Evolutionary conservation across 2,113 vertebrate species (phyloP).

Genomic region (Platichthys stellatus): DNA sequence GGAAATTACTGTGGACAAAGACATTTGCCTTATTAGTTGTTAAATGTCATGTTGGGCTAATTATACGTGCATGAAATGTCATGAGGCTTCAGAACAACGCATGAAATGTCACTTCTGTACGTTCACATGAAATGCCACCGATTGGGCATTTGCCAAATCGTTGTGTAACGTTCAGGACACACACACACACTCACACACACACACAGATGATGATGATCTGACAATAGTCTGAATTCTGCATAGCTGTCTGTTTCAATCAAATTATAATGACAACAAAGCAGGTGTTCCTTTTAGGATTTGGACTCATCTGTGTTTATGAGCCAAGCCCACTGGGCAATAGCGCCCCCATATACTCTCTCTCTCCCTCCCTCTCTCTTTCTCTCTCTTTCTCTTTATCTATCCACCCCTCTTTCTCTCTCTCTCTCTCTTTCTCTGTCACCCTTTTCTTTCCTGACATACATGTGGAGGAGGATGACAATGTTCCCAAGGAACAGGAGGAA

Average conservation of each 20-base stretch:
- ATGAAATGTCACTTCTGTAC: constrained; percentile 66
- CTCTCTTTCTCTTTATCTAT: not conserved
- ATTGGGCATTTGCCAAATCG: constrained; percentile 23
- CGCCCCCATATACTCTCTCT: not conserved
- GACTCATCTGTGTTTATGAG: constrained; percentile 46
- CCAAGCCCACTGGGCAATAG: constrained; percentile 26
- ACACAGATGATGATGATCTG: not conserved
- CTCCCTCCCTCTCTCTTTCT: constrained; percentile 8
- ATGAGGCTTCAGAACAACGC: constrained; percentile 63
- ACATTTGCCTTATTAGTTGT: constrained; percentile 40
- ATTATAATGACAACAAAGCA: constrained; percentile 62
- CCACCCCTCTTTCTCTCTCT: not conserved
- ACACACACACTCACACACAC: not conserved
- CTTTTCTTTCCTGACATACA: constrained; percentile 5
- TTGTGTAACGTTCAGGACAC: not conserved
- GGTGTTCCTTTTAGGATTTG: constrained; percentile 46
- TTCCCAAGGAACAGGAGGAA: constrained; percentile 34
- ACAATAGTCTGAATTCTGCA: constrained; percentile 26
- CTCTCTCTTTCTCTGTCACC: not conserved
- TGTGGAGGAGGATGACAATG: constrained; percentile 56
- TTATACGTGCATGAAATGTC: constrained; percentile 67
- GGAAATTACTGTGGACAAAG: constrained; percentile 45
- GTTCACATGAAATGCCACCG: constrained; percentile 59
- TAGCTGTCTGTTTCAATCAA: constrained; percentile 32
- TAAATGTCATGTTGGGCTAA: constrained; percentile 69